phyloP scores from a whole-genome alignment of 2,113 vertebrate species.

The Phocoena sinus region DNA sequence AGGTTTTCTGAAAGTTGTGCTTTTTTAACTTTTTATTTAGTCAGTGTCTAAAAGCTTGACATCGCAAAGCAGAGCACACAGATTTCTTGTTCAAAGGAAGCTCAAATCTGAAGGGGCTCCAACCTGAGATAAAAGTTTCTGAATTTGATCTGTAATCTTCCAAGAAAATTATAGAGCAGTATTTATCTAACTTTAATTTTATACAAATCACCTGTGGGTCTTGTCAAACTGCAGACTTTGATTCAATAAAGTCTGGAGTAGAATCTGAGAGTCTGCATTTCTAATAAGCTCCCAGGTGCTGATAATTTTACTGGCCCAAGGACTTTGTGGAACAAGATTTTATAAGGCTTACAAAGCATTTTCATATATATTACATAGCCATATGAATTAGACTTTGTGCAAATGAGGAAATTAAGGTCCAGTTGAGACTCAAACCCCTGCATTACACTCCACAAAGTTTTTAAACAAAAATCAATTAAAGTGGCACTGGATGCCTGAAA shows the following conservation, averaged over 20 bases:
- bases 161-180: not conserved
- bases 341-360: not conserved
- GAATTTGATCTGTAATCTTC: not conserved
- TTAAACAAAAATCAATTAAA: conserved; percentile 14
- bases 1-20: not conserved
- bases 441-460: not conserved
- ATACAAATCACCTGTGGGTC: not conserved
- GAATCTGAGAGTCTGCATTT: not conserved
- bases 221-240: not conserved
- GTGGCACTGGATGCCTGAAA: not conserved
- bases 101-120: not conserved
- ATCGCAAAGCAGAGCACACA: not conserved
- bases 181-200: not conserved
- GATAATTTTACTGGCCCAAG: not conserved
- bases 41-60: not conserved
- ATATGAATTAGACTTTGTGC: not conserved
- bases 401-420: not conserved
- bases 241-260: not conserved
- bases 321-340: not conserved
- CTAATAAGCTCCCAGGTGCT: not conserved
- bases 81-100: not conserved
- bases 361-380: not conserved
- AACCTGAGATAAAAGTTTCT: not conserved
- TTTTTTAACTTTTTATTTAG: not conserved
- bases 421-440: not conserved